These are phyloP conservation scores for Oryzias javanicus DNA, from an alignment of 2,113 vertebrate species.

Conservation along the genomic window DNA sequence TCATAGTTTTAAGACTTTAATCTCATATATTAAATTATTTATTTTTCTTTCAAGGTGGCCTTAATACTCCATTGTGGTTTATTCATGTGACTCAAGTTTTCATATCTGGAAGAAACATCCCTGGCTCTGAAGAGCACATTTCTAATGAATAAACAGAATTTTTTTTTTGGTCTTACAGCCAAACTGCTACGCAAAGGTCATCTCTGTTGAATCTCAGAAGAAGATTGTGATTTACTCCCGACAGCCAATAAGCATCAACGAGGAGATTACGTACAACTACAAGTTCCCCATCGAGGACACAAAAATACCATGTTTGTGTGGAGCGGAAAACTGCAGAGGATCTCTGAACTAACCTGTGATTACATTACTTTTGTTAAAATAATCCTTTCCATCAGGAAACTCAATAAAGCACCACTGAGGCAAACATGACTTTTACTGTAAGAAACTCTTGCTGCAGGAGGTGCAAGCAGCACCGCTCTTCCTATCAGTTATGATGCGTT, in stretches of 20 bases:
- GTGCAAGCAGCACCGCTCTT: too few relatives aligned
- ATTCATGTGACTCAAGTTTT: too few relatives aligned
- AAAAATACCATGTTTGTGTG: constrained; percentile 97
- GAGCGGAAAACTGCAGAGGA: constrained; percentile 92
- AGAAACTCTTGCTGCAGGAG: too few relatives aligned
- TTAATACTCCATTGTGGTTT: too few relatives aligned
- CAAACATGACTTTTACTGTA: too few relatives aligned
- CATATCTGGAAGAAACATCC: background rate
- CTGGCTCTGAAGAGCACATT: background rate
- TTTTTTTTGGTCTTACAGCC: constrained; percentile 78
- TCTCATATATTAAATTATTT: too few relatives aligned
- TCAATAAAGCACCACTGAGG: background rate
- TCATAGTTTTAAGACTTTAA: too few relatives aligned
- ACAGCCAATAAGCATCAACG: constrained; percentile 90
- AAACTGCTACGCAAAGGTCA: constrained; percentile 98
- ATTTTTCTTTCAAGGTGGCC: too few relatives aligned
- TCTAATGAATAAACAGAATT: background rate
- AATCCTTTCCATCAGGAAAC: constrained; percentile 1
- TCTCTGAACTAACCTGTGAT: constrained; percentile 85
- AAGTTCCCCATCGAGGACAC: constrained; percentile 98
- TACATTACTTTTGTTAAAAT: background rate
- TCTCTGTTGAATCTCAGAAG: constrained; percentile 95
- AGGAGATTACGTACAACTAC: constrained; percentile 98
- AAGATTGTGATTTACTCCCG: constrained; percentile 99
- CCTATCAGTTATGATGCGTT: too few relatives aligned